A percentile compares a stretch with the other conserved stretches of the same genome.
Evolutionary conservation across 2,113 vertebrate species (phyloP).

Genomic region (Peromyscus maniculatus): DNA sequence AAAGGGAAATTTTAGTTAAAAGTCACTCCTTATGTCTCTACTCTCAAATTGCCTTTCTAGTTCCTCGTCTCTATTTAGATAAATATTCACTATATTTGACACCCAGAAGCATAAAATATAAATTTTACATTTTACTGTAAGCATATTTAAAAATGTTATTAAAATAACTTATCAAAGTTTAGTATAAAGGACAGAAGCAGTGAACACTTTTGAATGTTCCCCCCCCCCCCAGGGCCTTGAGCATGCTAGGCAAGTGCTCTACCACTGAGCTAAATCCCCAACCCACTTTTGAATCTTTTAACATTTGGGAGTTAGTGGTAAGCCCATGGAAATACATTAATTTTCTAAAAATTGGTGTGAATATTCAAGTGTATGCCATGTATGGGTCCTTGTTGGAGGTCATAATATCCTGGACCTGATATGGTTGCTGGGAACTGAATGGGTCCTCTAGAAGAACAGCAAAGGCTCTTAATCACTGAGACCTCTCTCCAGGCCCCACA

Average conservation of each 20-base stretch:
- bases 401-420: too few species aligned
- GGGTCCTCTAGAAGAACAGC: background rate
- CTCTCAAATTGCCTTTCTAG: background rate
- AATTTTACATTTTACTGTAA: background rate
- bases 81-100: background rate
- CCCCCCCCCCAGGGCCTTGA: background rate
- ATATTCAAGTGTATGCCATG: background rate
- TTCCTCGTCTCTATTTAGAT: background rate
- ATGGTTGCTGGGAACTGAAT: background rate
- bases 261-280: too few species aligned
- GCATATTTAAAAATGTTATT: conserved; percentile 1
- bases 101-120: background rate
- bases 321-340: background rate
- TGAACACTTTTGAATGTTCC: background rate
- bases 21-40: background rate
- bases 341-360: background rate
- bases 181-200: conserved; percentile 3
- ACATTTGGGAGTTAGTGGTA: conserved; percentile 40
- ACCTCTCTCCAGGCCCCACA: background rate
- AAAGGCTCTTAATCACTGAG: background rate
- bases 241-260: too few species aligned
- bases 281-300: background rate
- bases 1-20: background rate
- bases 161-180: background rate
- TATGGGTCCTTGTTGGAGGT: background rate